Evolutionary conservation across 2,113 vertebrate species (phyloP).

Genomic region (Megalops atlanticus): DNA sequence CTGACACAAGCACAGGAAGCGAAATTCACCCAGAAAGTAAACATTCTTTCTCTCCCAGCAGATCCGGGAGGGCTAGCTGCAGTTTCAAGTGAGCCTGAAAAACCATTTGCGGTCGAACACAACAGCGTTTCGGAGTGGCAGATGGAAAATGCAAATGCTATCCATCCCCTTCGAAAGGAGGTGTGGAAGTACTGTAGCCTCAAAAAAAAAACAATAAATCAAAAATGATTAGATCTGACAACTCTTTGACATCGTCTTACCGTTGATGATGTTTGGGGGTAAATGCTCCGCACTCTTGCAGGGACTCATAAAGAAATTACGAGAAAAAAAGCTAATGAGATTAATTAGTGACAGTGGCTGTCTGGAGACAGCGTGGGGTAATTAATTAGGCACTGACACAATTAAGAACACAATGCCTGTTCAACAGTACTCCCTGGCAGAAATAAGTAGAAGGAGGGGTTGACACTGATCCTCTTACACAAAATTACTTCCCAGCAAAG

Average conservation of each 20-base stretch:
- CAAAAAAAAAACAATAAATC: not conserved
- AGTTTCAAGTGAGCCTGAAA: not conserved
- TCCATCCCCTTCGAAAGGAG: not conserved
- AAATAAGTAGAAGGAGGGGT: not conserved
- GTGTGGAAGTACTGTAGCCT: not conserved
- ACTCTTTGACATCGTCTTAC: not conserved
- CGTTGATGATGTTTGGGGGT: not conserved
- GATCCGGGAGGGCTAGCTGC: not conserved
- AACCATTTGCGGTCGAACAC: not conserved
- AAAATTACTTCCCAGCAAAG: not conserved
- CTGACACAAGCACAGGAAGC: not conserved
- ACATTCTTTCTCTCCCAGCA: not conserved
- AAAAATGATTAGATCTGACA: not conserved
- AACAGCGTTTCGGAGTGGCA: not conserved
- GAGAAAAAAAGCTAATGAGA: conserved; percentile 38
- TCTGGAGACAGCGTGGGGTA: conserved; percentile 34
- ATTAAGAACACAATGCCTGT: not conserved
- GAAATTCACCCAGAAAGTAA: not conserved
- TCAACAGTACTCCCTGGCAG: not conserved
- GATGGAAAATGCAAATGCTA: not conserved
- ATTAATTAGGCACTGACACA: conserved; percentile 43
- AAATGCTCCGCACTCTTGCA: not conserved
- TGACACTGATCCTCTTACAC: not conserved
- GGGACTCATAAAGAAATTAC: conserved; percentile 1
- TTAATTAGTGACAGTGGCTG: conserved; percentile 37